These are phyloP conservation scores for Hylomyscus alleni DNA, from an alignment of 2,797 vertebrate species.

Conservation along the genomic window DNA sequence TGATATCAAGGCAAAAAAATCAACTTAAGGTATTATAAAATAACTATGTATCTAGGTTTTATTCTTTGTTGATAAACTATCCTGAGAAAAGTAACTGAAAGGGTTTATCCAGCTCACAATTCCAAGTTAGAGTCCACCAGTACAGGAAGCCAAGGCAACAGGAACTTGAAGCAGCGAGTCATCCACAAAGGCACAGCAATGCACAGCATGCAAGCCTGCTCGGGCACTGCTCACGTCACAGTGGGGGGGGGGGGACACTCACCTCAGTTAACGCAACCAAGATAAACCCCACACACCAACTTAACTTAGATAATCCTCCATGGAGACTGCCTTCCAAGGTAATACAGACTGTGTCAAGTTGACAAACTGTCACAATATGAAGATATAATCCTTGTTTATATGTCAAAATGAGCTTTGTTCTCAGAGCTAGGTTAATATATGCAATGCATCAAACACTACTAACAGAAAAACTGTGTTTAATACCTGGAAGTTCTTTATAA, in stretches of 20 bases:
- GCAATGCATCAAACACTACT: not conserved
- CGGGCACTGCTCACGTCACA: not conserved
- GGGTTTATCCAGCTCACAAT: not conserved
- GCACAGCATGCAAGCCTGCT: not conserved
- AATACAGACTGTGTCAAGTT: not conserved
- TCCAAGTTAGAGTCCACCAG: too few species aligned
- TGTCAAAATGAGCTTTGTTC: not conserved
- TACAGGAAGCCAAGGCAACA: not conserved
- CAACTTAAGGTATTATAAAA: not conserved
- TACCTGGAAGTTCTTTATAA: not conserved
- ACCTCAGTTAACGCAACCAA: not conserved
- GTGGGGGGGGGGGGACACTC: not conserved
- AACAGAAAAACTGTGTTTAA: constrained; percentile 1
- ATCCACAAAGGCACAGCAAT: not conserved
- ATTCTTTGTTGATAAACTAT: not conserved
- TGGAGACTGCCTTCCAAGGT: not conserved
- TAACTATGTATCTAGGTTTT: not conserved
- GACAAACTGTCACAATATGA: not conserved
- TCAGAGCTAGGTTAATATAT: not conserved
- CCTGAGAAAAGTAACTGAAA: not conserved
- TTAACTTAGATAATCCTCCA: not conserved
- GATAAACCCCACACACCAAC: not conserved
- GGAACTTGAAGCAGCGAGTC: not conserved
- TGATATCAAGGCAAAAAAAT: constrained; percentile 35
- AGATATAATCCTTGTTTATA: not conserved